A percentile compares a stretch with the other conserved stretches of the same genome.
These are phyloP conservation scores for Erythrocebus patas DNA, from an alignment of 2,113 vertebrate genomes.

Conservation along the genomic window DNA sequence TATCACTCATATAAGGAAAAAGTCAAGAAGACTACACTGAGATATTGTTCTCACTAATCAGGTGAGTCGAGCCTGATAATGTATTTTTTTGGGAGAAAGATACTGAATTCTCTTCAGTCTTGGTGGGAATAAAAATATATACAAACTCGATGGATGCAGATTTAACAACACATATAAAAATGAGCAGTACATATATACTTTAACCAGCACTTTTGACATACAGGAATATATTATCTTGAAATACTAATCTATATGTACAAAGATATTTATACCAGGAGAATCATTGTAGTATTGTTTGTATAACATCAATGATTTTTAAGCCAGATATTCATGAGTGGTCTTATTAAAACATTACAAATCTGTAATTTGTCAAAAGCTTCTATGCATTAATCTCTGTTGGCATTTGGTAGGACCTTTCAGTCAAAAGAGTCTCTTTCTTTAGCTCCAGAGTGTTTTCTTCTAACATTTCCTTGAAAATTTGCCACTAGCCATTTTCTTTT, in stretches of 20 bases:
- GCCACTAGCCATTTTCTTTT: neutral
- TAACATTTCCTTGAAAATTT: conserved; percentile 2
- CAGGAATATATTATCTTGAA: neutral
- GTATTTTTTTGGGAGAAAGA: neutral
- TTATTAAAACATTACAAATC: neutral
- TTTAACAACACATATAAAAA: neutral
- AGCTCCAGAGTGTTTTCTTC: neutral
- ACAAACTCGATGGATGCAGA: neutral
- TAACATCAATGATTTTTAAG: neutral
- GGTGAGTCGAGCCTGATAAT: neutral
- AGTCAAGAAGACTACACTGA: neutral
- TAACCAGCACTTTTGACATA: neutral
- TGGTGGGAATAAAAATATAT: neutral
- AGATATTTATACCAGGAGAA: neutral
- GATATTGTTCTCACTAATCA: neutral
- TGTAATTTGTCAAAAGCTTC: neutral
- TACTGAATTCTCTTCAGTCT: neutral
- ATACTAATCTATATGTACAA: neutral
- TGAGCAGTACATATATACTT: neutral
- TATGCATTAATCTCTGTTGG: neutral
- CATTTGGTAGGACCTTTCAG: neutral
- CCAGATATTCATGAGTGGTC: neutral
- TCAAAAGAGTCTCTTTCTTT: neutral
- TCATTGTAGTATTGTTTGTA: neutral
- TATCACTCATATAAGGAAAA: neutral